phyloP scores from a whole-genome alignment of 64 coral and sea anemone genomes.

The Exaiptasia diaphana region DNA sequence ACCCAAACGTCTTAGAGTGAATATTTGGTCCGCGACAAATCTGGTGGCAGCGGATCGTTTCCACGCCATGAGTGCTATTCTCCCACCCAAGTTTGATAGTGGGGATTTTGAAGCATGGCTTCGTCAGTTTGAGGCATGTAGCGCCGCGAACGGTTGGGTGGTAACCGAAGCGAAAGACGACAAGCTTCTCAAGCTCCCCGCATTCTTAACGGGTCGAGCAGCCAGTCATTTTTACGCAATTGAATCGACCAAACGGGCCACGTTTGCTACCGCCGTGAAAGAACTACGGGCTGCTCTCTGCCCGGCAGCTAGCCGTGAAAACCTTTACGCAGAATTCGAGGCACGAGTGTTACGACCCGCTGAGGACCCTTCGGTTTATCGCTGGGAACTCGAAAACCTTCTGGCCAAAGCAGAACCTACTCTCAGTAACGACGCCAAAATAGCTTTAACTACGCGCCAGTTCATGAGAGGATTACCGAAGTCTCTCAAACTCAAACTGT shows the following conservation, averaged over 20 bases:
- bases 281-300: conserved; percentile 6
- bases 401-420: conserved; percentile 1
- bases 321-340: conserved; percentile 21
- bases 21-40: too few relatives aligned
- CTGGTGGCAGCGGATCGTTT: too few relatives aligned
- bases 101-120: conserved; percentile 34
- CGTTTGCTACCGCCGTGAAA: neutral
- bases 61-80: too few relatives aligned
- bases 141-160: conserved; percentile 18
- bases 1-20: too few relatives aligned
- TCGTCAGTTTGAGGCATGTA: conserved; percentile 33
- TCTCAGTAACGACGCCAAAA: neutral
- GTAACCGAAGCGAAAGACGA: neutral
- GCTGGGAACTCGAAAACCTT: conserved; percentile 35
- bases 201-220: neutral
- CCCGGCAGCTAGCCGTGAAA: neutral
- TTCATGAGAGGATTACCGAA: conserved; percentile 13
- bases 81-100: conserved; percentile 20
- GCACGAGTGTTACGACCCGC: neutral
- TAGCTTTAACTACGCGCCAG: neutral
- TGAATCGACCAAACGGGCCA: neutral
- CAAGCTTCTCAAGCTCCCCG: conserved; percentile 9
- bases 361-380: conserved; percentile 27
- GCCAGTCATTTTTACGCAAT: conserved; percentile 11
- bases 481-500: neutral